Conservation (phyloP, 37 sponge, comb jelly and placozoan species). For the Ephydatia muelleri region DNA sequence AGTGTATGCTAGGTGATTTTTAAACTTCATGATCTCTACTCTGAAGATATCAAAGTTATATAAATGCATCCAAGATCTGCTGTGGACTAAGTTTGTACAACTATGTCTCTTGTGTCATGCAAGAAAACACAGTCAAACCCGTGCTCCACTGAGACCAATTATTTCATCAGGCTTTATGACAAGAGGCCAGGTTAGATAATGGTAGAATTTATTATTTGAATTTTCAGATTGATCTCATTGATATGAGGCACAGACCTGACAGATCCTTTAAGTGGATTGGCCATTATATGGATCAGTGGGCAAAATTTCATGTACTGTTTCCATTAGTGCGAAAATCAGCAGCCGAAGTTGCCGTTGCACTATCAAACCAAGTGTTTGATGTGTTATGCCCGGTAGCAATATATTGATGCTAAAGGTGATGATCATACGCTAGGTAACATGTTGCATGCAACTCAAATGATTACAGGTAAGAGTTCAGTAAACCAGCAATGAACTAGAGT, state of each 20-base stretch:
- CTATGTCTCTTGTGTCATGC: slow-evolving; percentile 29
- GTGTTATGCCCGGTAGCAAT: too few relatives aligned
- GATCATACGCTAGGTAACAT: too few relatives aligned
- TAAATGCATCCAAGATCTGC: slow-evolving; percentile 39
- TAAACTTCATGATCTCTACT: background rate
- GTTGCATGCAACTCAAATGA: too few relatives aligned
- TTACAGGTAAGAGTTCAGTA: too few relatives aligned
- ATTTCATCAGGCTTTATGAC: slow-evolving; percentile 39
- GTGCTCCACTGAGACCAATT: slow-evolving; percentile 48
- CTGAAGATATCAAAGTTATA: slow-evolving; percentile 32
- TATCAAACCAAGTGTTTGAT: slow-evolving; percentile 26
- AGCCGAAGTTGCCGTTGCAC: slow-evolving; percentile 18
- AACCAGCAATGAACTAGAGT: too few relatives aligned
- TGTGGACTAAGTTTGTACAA: slow-evolving; percentile 19
- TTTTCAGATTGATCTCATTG: slow-evolving; percentile 31
- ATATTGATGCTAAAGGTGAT: too few relatives aligned
- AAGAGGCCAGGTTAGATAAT: slow-evolving; percentile 24
- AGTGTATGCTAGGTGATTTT: background rate
- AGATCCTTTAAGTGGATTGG: slow-evolving; percentile 32
- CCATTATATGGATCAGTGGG: slow-evolving; percentile 46
- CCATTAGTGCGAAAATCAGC: slow-evolving; percentile 18
- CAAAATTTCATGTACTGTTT: slow-evolving; percentile 19
- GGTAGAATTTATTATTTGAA: too few relatives aligned
- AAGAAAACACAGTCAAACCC: slow-evolving; percentile 25
- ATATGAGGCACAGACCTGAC: slow-evolving; percentile 29